These are phyloP conservation scores for Dunckerocampus dactyliophorus DNA, from an alignment of 2,113 vertebrate species.

Conservation along the genomic window DNA sequence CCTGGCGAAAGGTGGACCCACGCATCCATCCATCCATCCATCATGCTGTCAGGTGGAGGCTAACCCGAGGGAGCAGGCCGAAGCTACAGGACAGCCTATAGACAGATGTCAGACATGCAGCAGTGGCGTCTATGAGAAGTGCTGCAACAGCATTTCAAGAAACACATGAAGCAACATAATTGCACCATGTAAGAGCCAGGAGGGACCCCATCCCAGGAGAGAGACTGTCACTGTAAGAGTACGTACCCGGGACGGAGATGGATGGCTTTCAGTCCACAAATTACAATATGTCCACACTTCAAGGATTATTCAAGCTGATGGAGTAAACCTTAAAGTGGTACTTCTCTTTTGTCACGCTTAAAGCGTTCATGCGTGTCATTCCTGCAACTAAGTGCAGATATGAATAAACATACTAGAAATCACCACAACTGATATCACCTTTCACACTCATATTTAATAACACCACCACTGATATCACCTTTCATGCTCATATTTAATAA, in stretches of 20 bases:
- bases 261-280: conserved; percentile 28
- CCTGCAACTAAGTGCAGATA: too few species aligned
- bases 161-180: conserved; percentile 55
- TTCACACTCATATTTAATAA: too few species aligned
- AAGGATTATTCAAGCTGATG: background rate
- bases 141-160: conserved; percentile 37
- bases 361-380: too few species aligned
- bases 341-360: too few species aligned
- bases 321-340: background rate
- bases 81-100: conserved; percentile 1
- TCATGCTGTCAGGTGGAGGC: conserved; percentile 61
- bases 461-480: too few species aligned
- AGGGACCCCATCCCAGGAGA: conserved; percentile 29
- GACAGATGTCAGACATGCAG: conserved; percentile 45
- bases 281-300: conserved; percentile 2
- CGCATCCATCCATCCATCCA: conserved; percentile 33
- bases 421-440: too few species aligned
- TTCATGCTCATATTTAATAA: too few species aligned
- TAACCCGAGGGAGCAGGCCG: conserved; percentile 23
- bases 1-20: conserved; percentile 45
- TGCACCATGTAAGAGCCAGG: conserved; percentile 28
- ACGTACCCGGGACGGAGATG: conserved; percentile 24
- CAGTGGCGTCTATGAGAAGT: conserved; percentile 22
- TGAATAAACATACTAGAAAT: too few species aligned
- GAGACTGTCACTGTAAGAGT: background rate